Evolutionary conservation across 2,113 vertebrate species (phyloP).

Genomic region (Felis chaus): DNA sequence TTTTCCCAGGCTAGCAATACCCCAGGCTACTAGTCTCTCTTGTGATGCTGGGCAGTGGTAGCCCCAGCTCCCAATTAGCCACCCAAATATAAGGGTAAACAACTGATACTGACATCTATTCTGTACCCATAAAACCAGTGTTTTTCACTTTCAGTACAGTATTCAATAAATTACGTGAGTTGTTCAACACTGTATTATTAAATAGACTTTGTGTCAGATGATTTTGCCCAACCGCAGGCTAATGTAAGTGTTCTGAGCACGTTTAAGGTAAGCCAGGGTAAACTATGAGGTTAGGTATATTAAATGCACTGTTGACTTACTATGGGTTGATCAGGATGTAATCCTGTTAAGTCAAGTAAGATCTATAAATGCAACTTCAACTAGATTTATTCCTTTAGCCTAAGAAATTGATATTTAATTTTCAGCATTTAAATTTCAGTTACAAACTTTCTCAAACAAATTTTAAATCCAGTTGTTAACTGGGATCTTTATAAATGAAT

Average conservation of each 20-base stretch:
- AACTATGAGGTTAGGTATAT: background rate
- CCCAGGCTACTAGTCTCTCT: background rate
- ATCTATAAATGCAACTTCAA: background rate
- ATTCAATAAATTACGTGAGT: background rate
- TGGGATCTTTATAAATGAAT: conserved; percentile 38
- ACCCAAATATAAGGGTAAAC: background rate
- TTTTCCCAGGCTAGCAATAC: background rate
- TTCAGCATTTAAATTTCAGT: conserved; percentile 20
- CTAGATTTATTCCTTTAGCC: background rate
- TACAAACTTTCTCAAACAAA: background rate
- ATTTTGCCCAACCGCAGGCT: background rate
- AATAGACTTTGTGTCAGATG: background rate
- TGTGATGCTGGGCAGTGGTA: background rate
- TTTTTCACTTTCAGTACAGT: background rate
- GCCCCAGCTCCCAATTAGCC: background rate
- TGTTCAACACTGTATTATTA: background rate
- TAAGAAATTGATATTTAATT: conserved; percentile 15
- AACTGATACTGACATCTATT: background rate
- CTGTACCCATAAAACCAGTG: background rate
- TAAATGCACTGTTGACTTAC: background rate
- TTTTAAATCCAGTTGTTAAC: background rate
- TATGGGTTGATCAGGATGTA: background rate
- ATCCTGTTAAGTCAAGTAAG: background rate
- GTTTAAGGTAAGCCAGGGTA: background rate
- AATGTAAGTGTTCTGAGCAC: background rate